Conservation (phyloP, 2,113 vertebrate species). For the Stercorarius parasiticus region DNA sequence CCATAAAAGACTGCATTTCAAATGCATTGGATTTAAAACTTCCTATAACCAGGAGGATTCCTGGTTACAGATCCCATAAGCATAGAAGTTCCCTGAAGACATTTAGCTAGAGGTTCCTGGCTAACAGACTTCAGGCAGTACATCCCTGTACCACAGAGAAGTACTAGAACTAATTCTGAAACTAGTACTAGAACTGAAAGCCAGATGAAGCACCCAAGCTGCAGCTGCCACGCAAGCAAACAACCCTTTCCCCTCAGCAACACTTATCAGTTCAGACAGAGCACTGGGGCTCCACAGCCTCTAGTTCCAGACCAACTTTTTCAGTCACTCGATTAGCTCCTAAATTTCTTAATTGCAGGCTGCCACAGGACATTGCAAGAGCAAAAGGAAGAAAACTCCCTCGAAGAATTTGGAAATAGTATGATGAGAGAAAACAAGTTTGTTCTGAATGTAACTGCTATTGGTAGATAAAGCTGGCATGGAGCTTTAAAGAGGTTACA, state of each 20-base stretch:
- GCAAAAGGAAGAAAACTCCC: background rate
- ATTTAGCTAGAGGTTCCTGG: background rate
- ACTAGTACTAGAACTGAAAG: background rate
- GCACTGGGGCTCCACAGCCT: background rate
- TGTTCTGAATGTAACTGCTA: background rate
- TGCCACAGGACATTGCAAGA: background rate
- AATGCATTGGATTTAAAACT: background rate
- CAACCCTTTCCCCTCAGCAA: background rate
- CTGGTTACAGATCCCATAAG: fast-evolving
- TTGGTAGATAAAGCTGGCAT: background rate
- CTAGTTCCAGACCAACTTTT: background rate
- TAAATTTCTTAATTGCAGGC: background rate
- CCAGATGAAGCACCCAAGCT: background rate
- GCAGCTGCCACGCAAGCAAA: background rate
- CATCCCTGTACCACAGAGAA: background rate
- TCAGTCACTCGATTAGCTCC: background rate
- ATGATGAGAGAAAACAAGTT: background rate
- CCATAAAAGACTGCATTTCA: background rate
- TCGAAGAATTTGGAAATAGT: background rate
- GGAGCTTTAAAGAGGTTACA: background rate
- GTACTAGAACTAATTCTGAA: background rate
- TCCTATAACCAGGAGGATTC: background rate
- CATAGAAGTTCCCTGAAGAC: background rate
- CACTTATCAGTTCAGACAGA: background rate
- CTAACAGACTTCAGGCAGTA: background rate